A percentile compares a stretch with the other conserved stretches of the same genome.
These are phyloP conservation scores for Chrysodeixis includens DNA, from an alignment of 2,888 invertebrate genomes.

Conservation along the genomic window DNA sequence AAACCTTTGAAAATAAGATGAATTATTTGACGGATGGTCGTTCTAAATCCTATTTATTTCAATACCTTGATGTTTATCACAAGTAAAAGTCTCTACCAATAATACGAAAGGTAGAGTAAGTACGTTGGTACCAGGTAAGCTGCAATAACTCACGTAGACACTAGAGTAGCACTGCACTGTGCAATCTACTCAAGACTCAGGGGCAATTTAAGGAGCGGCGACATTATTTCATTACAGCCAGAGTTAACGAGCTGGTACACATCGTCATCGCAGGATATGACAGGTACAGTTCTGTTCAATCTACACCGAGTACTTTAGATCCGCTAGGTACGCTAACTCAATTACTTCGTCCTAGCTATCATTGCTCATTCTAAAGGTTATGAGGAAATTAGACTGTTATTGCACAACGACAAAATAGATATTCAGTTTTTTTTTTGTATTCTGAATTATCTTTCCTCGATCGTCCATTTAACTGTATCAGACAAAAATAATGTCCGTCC, in stretches of 20 bases:
- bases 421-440: too few species aligned
- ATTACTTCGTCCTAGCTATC: conserved; percentile 1
- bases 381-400: not conserved
- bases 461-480: too few species aligned
- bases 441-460: too few species aligned
- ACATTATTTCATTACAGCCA: conserved; percentile 32
- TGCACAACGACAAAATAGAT: too few species aligned
- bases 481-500: too few species aligned
- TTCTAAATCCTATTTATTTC: too few species aligned
- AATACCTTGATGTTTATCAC: too few species aligned
- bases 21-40: too few species aligned
- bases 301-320: not conserved
- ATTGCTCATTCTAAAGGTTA: not conserved
- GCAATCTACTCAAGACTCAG: conserved; percentile 12
- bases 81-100: not conserved
- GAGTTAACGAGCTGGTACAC: conserved; percentile 9
- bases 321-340: not conserved
- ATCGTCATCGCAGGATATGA: not conserved
- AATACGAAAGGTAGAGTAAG: not conserved
- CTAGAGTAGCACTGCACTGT: conserved; percentile 15
- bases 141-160: not conserved
- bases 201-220: conserved; percentile 16
- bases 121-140: not conserved
- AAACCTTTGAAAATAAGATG: too few species aligned
- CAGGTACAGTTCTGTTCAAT: not conserved